Evolutionary conservation across 2,888 invertebrate genomes (phyloP).

Genomic region (Dicranocentrus wangi): DNA sequence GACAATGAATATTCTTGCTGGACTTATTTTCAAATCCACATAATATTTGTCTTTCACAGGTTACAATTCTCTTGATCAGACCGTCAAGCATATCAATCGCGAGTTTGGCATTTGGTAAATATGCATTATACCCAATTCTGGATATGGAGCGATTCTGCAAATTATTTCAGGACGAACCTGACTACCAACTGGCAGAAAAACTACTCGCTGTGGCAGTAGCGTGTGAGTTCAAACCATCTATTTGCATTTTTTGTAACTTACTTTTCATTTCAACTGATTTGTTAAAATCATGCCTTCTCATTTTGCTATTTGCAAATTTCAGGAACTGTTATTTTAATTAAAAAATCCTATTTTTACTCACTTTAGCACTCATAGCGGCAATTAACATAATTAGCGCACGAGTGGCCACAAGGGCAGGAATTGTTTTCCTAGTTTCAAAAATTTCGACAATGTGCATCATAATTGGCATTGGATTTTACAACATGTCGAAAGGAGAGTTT

Average conservation of each 20-base stretch:
- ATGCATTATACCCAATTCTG: conserved; percentile 82
- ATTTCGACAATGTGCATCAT: conserved; percentile 92
- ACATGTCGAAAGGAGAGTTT: conserved; percentile 83
- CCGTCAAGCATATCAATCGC: conserved; percentile 96
- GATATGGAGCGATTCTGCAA: conserved; percentile 48
- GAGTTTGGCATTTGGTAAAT: conserved; percentile 93
- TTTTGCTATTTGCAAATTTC: no score
- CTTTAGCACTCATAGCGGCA: conserved; percentile 83
- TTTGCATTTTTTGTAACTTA: neutral
- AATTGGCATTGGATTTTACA: conserved; percentile 91
- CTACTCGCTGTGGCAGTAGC: conserved; percentile 90
- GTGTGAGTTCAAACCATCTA: no score
- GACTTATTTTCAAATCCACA: no score
- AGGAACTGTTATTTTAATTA: no score
- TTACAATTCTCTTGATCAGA: conserved; percentile 86
- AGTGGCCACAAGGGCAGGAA: conserved; percentile 94
- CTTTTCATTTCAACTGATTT: no score
- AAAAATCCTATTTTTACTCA: no score
- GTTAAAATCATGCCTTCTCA: no score
- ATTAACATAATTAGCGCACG: conserved; percentile 97
- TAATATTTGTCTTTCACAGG: neutral
- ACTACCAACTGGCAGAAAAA: conserved; percentile 81
- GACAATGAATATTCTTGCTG: neutral
- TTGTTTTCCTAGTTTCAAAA: conserved; percentile 95
- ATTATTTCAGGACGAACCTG: conserved; percentile 49